Conservation (phyloP, 2,888 invertebrate genomes). For the Diploptera punctata region DNA sequence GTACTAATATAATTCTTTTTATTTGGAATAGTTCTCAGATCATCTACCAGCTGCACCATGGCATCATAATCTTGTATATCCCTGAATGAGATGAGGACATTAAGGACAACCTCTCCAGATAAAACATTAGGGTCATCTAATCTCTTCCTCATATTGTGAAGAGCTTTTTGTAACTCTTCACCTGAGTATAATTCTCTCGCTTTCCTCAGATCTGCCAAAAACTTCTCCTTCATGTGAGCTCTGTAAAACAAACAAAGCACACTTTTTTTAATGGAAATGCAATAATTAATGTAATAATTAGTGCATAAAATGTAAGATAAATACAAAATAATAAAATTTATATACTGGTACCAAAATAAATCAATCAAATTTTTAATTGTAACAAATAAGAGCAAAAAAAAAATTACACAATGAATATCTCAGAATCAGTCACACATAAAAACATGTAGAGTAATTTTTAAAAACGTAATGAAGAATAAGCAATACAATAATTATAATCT, state of each 20-base stretch:
- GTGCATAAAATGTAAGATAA: too few species aligned
- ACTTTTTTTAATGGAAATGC: too few species aligned
- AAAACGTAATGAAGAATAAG: too few species aligned
- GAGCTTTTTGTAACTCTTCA: conserved; percentile 76
- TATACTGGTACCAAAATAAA: too few species aligned
- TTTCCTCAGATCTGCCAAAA: conserved; percentile 90
- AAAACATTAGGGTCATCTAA: conserved; percentile 97
- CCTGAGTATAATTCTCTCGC: conserved; percentile 88
- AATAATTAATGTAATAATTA: too few species aligned
- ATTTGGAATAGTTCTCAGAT: conserved; percentile 87
- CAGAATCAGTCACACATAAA: too few species aligned
- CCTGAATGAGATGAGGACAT: conserved; percentile 89
- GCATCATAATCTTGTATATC: conserved; percentile 96
- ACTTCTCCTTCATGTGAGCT: conserved; percentile 97
- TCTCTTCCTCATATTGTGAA: conserved; percentile 90
- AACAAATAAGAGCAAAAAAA: too few species aligned
- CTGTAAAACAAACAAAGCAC: conserved; percentile 61
- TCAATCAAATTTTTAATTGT: too few species aligned
- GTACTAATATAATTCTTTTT: conserved; percentile 88
- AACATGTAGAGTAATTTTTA: too few species aligned
- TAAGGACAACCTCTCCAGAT: conserved; percentile 94
- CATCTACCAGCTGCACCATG: conserved; percentile 96
- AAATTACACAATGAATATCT: too few species aligned
- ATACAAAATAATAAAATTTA: too few species aligned
- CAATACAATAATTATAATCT: too few species aligned